Evolutionary conservation across 2,888 invertebrate genomes (phyloP).

Genomic region (Chloroclysta siterata): DNA sequence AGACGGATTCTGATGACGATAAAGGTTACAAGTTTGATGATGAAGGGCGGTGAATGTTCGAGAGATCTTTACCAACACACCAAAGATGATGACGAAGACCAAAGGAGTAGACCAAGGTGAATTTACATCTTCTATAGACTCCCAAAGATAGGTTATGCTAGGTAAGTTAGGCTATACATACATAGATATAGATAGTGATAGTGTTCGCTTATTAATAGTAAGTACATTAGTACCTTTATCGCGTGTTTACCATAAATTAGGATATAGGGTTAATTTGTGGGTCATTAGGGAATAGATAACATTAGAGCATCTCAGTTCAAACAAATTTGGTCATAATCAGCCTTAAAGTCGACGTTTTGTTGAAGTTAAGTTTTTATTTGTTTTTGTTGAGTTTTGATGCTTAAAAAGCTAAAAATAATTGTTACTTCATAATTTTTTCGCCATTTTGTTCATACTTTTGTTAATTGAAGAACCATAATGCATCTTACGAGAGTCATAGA

Average conservation of each 20-base stretch:
- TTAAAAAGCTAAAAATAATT: slow-evolving; percentile 20
- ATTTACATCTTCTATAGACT: slow-evolving; percentile 51
- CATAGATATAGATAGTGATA: slow-evolving; percentile 4
- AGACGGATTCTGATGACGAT: not conserved
- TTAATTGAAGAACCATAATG: not conserved
- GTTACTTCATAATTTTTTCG: not conserved
- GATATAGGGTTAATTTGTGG: slow-evolving; percentile 19
- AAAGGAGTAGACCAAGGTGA: slow-evolving; percentile 52
- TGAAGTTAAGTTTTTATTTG: slow-evolving; percentile 59
- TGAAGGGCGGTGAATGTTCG: not conserved
- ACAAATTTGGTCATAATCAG: slow-evolving; percentile 50
- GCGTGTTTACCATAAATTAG: slow-evolving; percentile 16
- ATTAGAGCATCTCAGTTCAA: slow-evolving; percentile 43
- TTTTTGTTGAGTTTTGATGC: slow-evolving; percentile 55
- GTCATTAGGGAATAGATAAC: slow-evolving; percentile 19
- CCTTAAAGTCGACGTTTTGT: slow-evolving; percentile 81
- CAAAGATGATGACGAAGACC: slow-evolving; percentile 35
- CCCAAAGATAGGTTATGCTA: slow-evolving; percentile 68
- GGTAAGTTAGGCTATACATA: slow-evolving; percentile 44
- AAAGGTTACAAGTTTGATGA: slow-evolving; percentile 2
- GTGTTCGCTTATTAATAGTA: slow-evolving; percentile 40
- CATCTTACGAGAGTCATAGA: too few species aligned
- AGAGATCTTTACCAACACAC: slow-evolving; percentile 4
- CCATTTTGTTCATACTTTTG: not conserved
- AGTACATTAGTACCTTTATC: slow-evolving; percentile 10